These are phyloP conservation scores for Novumbra hubbsi DNA, from an alignment of 2,797 vertebrate genomes.

Conservation along the genomic window DNA sequence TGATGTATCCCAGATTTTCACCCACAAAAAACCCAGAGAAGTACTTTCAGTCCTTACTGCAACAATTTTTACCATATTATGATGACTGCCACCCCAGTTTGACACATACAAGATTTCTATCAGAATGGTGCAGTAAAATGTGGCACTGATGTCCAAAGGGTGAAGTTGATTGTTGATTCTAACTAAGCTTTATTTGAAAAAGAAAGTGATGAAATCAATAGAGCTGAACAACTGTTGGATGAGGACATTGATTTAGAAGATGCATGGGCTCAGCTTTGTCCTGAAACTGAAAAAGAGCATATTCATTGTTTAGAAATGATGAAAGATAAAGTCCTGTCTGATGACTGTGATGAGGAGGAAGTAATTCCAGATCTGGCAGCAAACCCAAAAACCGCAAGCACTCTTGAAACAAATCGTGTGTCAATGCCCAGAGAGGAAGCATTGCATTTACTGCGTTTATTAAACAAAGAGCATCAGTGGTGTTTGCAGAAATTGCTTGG, in stretches of 20 bases:
- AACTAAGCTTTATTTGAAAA: constrained; percentile 17
- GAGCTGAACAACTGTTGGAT: constrained; percentile 9
- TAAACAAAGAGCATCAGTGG: background rate
- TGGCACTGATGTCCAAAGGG: background rate
- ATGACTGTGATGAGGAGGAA: background rate
- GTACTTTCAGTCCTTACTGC: constrained; percentile 20
- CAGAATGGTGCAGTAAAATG: background rate
- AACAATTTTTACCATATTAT: constrained; percentile 24
- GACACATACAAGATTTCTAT: background rate
- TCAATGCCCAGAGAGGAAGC: background rate
- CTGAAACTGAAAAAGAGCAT: too few species aligned
- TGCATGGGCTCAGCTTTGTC: background rate
- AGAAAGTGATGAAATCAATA: constrained; percentile 12
- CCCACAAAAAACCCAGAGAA: constrained; percentile 17
- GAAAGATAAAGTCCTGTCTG: background rate
- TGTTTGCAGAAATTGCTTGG: background rate
- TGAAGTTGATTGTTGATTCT: background rate
- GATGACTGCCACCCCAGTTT: constrained; percentile 4
- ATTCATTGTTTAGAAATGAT: too few species aligned
- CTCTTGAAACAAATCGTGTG: background rate
- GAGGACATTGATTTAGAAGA: background rate
- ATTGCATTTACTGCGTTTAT: too few species aligned
- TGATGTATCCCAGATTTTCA: background rate
- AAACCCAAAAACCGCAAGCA: background rate
- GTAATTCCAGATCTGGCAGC: background rate